Evolutionary conservation across 2,797 vertebrate species (phyloP).

Genomic region (Oryzias dopingdopingensis): DNA sequence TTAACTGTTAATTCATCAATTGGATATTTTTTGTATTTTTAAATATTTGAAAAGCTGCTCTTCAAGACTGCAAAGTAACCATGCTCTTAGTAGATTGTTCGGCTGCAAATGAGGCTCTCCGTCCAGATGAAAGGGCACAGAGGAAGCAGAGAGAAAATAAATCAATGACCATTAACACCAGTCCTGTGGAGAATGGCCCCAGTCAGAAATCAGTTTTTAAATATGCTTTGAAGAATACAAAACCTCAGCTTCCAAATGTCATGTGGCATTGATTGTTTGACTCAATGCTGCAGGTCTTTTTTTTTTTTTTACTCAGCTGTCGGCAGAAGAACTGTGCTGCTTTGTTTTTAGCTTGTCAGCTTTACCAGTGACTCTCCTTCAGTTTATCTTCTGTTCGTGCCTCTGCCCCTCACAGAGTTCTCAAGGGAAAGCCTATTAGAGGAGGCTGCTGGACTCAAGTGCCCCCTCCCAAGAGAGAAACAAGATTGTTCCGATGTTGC

Average conservation of each 20-base stretch:
- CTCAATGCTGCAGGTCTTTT: not conserved
- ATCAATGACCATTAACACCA: slow-evolving; percentile 46
- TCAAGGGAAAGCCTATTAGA: slow-evolving; percentile 76
- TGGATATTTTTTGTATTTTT: not conserved
- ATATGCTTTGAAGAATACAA: slow-evolving; percentile 28
- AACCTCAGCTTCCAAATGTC: slow-evolving; percentile 36
- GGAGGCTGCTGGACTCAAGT: slow-evolving; percentile 58
- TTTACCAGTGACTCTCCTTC: slow-evolving; percentile 6
- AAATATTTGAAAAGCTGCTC: not conserved
- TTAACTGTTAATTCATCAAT: too few relatives aligned
- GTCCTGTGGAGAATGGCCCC: slow-evolving; percentile 2
- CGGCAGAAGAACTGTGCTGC: not conserved
- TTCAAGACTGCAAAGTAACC: not conserved
- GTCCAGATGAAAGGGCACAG: slow-evolving; percentile 31
- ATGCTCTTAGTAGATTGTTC: slow-evolving; percentile 8
- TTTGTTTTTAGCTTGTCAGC: not conserved
- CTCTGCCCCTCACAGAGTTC: slow-evolving; percentile 65
- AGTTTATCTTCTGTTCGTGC: slow-evolving; percentile 9
- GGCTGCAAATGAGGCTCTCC: slow-evolving; percentile 24
- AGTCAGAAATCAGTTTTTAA: slow-evolving; percentile 35
- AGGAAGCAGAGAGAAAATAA: slow-evolving; percentile 16
- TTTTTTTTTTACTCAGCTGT: not conserved
- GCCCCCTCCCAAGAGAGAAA: slow-evolving; percentile 57
- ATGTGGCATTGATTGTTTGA: slow-evolving; percentile 30
- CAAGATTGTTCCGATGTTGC: slow-evolving; percentile 44